phyloP scores from a whole-genome alignment of 2,797 vertebrate genomes.

The Sarcophilus harrisii region DNA sequence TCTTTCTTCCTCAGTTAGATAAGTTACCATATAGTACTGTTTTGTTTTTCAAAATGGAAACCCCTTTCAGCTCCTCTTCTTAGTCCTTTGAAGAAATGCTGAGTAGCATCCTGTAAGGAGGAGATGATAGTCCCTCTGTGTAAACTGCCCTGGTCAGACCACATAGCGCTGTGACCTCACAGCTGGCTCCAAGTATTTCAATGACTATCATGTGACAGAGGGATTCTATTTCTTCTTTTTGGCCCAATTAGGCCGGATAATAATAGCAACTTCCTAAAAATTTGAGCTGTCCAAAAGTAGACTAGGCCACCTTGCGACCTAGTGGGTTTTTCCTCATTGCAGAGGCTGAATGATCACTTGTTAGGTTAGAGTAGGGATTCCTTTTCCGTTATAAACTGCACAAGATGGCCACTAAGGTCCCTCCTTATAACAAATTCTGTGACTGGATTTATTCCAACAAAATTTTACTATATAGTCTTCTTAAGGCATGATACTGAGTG shows the following conservation, averaged over 20 bases:
- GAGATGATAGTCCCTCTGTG: background rate
- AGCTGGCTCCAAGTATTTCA: background rate
- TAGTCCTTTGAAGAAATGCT: background rate
- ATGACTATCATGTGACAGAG: background rate
- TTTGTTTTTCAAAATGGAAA: background rate
- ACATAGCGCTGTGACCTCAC: background rate
- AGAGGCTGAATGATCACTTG: background rate
- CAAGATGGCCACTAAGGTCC: background rate
- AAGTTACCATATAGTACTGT: background rate
- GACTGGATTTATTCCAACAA: background rate
- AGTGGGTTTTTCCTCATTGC: background rate
- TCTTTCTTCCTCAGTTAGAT: background rate
- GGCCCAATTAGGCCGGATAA: background rate
- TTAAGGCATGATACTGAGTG: background rate
- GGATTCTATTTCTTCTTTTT: background rate
- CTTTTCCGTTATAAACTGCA: background rate
- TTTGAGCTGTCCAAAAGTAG: background rate
- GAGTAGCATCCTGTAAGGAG: background rate
- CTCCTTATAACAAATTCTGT: background rate
- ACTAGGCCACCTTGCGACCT: background rate
- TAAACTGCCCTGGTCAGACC: background rate
- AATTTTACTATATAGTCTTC: background rate
- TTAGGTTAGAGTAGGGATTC: background rate
- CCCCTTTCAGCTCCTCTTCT: background rate
- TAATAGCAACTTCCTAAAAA: slow-evolving; percentile 2